Evolutionary conservation across 2,797 vertebrate genomes (phyloP), one percentile per base, ranked within the genome.

Genomic region (Cetoscarus ocellatus): DNA sequence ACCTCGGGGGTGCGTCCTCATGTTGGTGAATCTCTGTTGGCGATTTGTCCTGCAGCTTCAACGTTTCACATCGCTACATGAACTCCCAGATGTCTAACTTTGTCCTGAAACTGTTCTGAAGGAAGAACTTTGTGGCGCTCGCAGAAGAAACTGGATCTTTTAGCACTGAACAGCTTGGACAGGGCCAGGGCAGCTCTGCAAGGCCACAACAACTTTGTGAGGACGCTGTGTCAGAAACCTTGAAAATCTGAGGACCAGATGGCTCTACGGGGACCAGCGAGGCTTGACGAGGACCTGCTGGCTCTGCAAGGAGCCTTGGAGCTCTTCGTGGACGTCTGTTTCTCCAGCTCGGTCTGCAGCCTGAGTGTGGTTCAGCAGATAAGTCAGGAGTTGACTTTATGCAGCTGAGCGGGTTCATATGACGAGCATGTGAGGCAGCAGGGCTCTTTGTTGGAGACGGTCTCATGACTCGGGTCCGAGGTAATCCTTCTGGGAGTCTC

Each of bases 381-480:
- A 91, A 88, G 87, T 90, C 82, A 80, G 89, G 90, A 88, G 90
- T 89, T 82, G 92, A 93, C 93, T 96, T 96, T 96, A 95, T 96
- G 94, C 95, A 91, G 92, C 92, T 84, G 65, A 73, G 72, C 14
- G 77, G 83, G 79, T 91, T 95, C 96, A 93, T 95, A 94, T 96
- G 96, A 96, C 90, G 72, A 94, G 93, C 95, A 96, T 94, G 94
- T 96, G 95, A 97, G 95, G 70, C 80, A 86, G 83, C 84, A 58
- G 66, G 68, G 12, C 65, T 93, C 92, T 94, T 94, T 94, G 94
- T 94, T 93, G 84, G 70, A 87, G 74, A 89, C 60, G 83, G 91
- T 95, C 96, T 93, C 92, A 94, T 96, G 96, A 97, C 94, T 95
- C 84, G 63, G 88, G 93, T 94, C 94, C 89, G 93, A 93, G 93